Base-by-base conservation (phyloP, 2,888 invertebrate genomes). In the Steinernema scapterisci region DNA sequence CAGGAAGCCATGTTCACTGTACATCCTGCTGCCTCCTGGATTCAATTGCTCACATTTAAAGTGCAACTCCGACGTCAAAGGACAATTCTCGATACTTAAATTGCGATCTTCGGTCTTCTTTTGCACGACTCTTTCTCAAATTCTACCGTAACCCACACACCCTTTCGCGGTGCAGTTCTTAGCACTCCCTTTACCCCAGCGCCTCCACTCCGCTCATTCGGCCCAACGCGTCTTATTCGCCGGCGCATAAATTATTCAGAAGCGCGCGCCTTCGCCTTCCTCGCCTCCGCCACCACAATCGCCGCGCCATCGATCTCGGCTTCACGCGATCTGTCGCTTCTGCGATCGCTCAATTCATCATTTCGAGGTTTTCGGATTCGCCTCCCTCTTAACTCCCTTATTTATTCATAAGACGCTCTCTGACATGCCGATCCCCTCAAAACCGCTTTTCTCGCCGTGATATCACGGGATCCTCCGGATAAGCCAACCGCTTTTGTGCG, bases 301-400 rank as follows among this genome's bases (percentile, higher is more conserved):
- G 63, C 63, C 25, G 31, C 63, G 63, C 63, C 63, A 63, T 63
- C 63, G 63, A 63, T 63, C 63, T 63, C 63, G 16, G 63, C 23
- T 27, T 27, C 63, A 63, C 63, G 63, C 63, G 63, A 63, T 63
- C 63, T 63, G 63, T 63, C 63, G 63, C 63, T 25, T 63, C 63
- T 31, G 31, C 6, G 63, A 63, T 63, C 63, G 27, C 63, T 63
- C 63, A 63, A 63, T 63, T 25, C 63, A 25, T 63, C 63, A 63
- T 63, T 23, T 13, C 2, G 9, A 38, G 31, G 31, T 48, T 48
- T 16, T 38, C 38, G 38, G 38, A 48, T 19, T 48, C 48, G 48
- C 48, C n/a, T 19, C 19, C 13, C 9, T 38, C 48, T 19, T 19
- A 48, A 48, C 48, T 48, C 63, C 1, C 31, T 63, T 27, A 63